Evolutionary conservation across 2,797 vertebrate genomes (phyloP), one percentile per base, ranked within the genome.

Genomic region (Chanos chanos): DNA sequence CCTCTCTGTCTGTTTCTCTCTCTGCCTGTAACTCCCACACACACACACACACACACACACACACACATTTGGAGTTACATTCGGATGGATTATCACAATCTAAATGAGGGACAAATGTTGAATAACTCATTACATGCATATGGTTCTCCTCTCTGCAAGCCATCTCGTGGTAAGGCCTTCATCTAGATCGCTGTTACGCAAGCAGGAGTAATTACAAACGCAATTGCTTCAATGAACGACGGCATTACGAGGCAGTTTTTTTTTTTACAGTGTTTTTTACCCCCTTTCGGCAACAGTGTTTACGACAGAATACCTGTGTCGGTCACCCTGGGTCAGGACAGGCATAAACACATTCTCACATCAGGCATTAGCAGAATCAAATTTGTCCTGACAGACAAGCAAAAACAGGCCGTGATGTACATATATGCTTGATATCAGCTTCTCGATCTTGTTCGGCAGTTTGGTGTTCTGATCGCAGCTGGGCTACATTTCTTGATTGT

Each of bases 41-140:
- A 31, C 50, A 50, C 55, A 52, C 64, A 40, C 28, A 18, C 7
- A 4, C 50, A 39, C 22, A 4, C 6, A 4, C 55, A 5, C 10
- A 16, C 55, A 50, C 59, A 16, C 1, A 4, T 1, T 21, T 28
- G 37, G 7, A 13, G 16, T 22, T 21, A 34, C 4, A 3, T 19
- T 54, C 60, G 1, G 15, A 22, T 5, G 9, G 43, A 30, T 55
- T 39, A 55, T 30, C 37, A 30, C 33, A 37, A 39, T 64, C 52
- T 40, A 33, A 64, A 64, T 40, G 52, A 64, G 37, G 43, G 56
- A 43, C 61, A 64, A 56, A 65, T 51, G 63, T 41, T 34, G 41
- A 58, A 58, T 18, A 37, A 19, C 21, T 57, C 37, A 41, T 47
- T 36, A 13, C 27, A 50, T 41, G n/a, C 45, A 18, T 31, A 27